Conservation (phyloP, 2,888 invertebrate species). For the Diabrotica balteata region DNA sequence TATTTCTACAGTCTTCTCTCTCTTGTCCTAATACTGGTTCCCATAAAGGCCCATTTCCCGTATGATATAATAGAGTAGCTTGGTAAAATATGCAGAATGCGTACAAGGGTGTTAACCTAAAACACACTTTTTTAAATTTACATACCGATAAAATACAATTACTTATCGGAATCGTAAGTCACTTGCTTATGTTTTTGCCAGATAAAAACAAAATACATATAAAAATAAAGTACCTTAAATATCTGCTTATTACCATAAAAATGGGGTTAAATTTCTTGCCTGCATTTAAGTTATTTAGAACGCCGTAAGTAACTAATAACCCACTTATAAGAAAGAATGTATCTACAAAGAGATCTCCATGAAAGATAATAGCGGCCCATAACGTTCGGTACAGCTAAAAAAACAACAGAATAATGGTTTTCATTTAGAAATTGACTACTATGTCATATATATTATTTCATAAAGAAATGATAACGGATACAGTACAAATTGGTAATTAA, state of each 20-base stretch:
- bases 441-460: too few relatives aligned
- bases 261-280: constrained; percentile 60
- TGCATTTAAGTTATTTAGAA: constrained; percentile 57
- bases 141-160: too few relatives aligned
- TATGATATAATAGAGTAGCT: constrained; percentile 63
- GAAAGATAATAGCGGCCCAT: constrained; percentile 61
- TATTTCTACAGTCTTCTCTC: constrained; percentile 63
- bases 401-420: neutral
- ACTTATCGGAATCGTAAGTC: too few relatives aligned
- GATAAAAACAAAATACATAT: too few relatives aligned
- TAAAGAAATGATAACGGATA: too few relatives aligned
- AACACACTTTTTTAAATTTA: too few relatives aligned
- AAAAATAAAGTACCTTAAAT: constrained; percentile 63
- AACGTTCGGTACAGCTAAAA: constrained; percentile 55
- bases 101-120: constrained; percentile 61
- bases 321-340: constrained; percentile 71
- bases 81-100: constrained; percentile 66
- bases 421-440: neutral
- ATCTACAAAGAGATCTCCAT: constrained; percentile 70
- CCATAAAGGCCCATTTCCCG: constrained; percentile 69
- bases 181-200: too few relatives aligned
- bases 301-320: constrained; percentile 62
- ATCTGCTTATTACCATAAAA: constrained; percentile 65
- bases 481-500: too few relatives aligned
- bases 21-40: constrained; percentile 62